Evolutionary conservation across 35 echinoderm and acorn worm species (phyloP), one percentile per base, ranked within the genome.

Genomic region (Amphiura filiformis): DNA sequence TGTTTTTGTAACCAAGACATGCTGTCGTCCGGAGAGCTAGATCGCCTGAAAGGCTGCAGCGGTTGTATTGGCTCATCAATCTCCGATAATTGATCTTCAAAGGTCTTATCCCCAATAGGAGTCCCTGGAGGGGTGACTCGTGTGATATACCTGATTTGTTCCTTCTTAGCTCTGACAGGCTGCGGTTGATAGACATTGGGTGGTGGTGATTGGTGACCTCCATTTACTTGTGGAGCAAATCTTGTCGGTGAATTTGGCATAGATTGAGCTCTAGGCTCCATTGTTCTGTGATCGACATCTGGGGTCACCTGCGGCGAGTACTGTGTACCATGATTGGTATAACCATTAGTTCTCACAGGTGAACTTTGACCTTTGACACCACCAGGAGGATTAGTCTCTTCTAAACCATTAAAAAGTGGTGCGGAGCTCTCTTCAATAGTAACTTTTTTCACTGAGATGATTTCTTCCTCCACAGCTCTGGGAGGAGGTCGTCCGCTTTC

Each of bases 1-100:
- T 91, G 89, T 76, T 57, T 84, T 44, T 70, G 82, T 9, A 91
- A 82, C 89, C 89, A 91, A 17, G 57, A 40, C 76, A 91, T 76
- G 33, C 81, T 82, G 40, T 77, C 89, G 57, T 91, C 89, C 0
- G 40, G 36, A 15, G 87, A 22, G 23, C 12, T 22, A 12, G 26
- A 33, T 35, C 18, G 38, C 0, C 18, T 31, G 32, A 37, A 39
- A n/a, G 85, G 85, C 22, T 36, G 70, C 30, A 33, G 11, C 32
- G 76, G 75, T 30, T 83, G 81, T 30, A n/a, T 70, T 3, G 28
- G 15, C 1, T 15, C 2, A 18, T 11, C 3, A 13, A 13, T 5
- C 28, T 70, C 17, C 28, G 61, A 3, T 23, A 70, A 23, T 30
- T 70, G 61, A 40, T 82, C 80, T 39, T 44, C 80, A 82, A 44